Evolutionary conservation across 2,888 invertebrate species (phyloP).

Genomic region (Prosopocoilus inquinatus): DNA sequence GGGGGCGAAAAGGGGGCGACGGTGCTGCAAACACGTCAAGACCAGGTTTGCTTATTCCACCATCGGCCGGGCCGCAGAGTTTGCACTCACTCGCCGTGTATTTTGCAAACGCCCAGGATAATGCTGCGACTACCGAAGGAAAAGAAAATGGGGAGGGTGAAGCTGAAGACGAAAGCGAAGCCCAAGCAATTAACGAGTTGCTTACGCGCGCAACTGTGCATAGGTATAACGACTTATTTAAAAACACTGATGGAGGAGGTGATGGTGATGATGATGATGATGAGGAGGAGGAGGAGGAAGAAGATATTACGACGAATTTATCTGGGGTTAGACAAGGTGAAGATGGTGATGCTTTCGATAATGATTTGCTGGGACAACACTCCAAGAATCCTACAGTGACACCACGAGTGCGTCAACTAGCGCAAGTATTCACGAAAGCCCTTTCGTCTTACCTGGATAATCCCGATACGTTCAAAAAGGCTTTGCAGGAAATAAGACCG

Average conservation of each 20-base stretch:
- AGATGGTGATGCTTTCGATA: conserved; percentile 33
- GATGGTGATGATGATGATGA: conserved; percentile 15
- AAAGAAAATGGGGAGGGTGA: too few relatives aligned
- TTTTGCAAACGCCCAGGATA: conserved; percentile 70
- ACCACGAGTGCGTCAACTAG: conserved; percentile 73
- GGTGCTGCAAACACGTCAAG: conserved; percentile 54
- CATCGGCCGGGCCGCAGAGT: conserved; percentile 74
- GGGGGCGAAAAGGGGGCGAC: conserved; percentile 48
- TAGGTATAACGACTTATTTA: conserved; percentile 28
- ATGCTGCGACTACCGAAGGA: conserved; percentile 49
- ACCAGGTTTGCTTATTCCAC: conserved; percentile 67
- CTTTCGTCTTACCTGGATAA: conserved; percentile 79
- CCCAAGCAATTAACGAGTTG: conserved; percentile 20
- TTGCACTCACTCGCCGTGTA: conserved; percentile 77
- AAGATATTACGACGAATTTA: background rate
- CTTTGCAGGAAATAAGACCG: conserved; percentile 73
- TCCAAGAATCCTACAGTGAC: conserved; percentile 59
- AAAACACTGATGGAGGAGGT: conserved; percentile 32
- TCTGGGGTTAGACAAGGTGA: conserved; percentile 21
- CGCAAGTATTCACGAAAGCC: conserved; percentile 82
- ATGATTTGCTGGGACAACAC: conserved; percentile 62
- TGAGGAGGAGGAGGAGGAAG: conserved; percentile 26
- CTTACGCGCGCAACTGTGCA: conserved; percentile 25
- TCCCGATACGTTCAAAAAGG: conserved; percentile 76
- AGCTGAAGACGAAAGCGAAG: conserved; percentile 14